Evolutionary conservation across 1,140 invertebrate genomes (phyloP).

Genomic region (Drosophila ficusphila): DNA sequence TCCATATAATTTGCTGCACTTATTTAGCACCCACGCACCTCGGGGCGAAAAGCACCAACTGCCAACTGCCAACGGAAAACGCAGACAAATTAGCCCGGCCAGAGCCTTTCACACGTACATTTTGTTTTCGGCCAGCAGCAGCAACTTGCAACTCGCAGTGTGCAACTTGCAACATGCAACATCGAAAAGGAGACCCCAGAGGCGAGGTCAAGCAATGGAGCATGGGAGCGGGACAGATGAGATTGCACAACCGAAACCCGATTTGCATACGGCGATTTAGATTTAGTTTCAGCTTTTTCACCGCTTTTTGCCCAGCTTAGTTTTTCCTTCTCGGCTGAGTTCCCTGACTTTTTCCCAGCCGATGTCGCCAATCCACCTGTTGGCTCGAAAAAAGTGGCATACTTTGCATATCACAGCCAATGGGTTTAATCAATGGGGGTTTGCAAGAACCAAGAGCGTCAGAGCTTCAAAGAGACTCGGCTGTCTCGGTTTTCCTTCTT

Average conservation of each 20-base stretch:
- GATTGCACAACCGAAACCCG: slow-evolving; percentile 64
- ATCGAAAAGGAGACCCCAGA: slow-evolving; percentile 45
- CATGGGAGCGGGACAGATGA: slow-evolving; percentile 64
- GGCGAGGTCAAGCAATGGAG: slow-evolving; percentile 65
- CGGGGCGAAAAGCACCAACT: slow-evolving; percentile 11
- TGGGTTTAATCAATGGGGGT: slow-evolving; percentile 34
- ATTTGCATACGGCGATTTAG: slow-evolving; percentile 77
- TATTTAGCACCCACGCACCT: slow-evolving; percentile 74
- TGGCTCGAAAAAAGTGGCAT: slow-evolving; percentile 7
- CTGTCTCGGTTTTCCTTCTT: background rate
- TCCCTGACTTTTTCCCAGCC: slow-evolving; percentile 3
- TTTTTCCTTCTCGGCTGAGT: slow-evolving; percentile 33
- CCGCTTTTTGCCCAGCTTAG: slow-evolving; percentile 21
- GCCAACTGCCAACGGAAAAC: slow-evolving; percentile 31
- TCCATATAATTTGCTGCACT: slow-evolving; percentile 80
- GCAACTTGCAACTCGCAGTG: slow-evolving; percentile 36
- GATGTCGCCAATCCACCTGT: slow-evolving; percentile 55
- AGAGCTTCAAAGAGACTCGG: slow-evolving; percentile 4
- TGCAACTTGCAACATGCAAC: slow-evolving; percentile 12
- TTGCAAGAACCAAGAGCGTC: slow-evolving; percentile 8
- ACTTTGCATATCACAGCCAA: slow-evolving; percentile 45
- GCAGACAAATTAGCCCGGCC: slow-evolving; percentile 64
- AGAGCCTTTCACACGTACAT: slow-evolving; percentile 45
- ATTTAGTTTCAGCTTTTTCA: slow-evolving; percentile 36
- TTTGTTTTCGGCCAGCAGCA: slow-evolving; percentile 25